Evolutionary conservation across 2,797 vertebrate genomes (phyloP), one percentile per base, ranked within the genome.

Genomic region (Acrossocheilus fasciatus): DNA sequence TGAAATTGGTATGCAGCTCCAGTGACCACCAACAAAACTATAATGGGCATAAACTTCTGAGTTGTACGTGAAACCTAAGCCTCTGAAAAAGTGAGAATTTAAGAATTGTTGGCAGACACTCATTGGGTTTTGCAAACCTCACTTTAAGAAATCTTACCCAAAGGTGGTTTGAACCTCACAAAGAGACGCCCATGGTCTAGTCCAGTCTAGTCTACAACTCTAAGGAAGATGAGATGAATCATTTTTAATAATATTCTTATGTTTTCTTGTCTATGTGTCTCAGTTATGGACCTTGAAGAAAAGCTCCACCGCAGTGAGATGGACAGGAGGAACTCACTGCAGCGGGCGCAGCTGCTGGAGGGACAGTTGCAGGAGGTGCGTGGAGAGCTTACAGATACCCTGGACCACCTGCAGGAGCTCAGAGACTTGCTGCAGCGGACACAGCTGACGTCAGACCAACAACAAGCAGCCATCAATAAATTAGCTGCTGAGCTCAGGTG

Each of bases 401-500:
- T 93, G 89, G 91, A 92, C 77, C 96, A 96, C 66, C 94, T 98
- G 8, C 95, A 95, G 89, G 94, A 97, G 88, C 91, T 97, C 75
- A 94, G 92, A 68, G 96, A 96, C 36, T 91, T 96, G 6, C 92
- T 99, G 5, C 96, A 96, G 91, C 95, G 91, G 76, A 96, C 96
- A 72, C 96, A 98, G 18, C 92, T 92, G 83, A 94, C 94, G 30
- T 92, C 97, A 76, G 96, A 98, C 59, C 95, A 98, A 89, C 96
- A 94, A 68, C 92, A 96, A 30, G 87, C 87, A 59, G 92, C 94
- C 5, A 92, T 97, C 73, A 89, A 97, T 70, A 94, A 95, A 90
- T 94, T 99, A 66, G 96, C 95, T 45, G 82, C 94, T 57, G 96
- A 97, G 88, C 96, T 98, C 86, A 96, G 96, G 98, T 98, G 92